phyloP scores from a whole-genome alignment of 2,797 vertebrate species.

The Bovichtus variegatus region DNA sequence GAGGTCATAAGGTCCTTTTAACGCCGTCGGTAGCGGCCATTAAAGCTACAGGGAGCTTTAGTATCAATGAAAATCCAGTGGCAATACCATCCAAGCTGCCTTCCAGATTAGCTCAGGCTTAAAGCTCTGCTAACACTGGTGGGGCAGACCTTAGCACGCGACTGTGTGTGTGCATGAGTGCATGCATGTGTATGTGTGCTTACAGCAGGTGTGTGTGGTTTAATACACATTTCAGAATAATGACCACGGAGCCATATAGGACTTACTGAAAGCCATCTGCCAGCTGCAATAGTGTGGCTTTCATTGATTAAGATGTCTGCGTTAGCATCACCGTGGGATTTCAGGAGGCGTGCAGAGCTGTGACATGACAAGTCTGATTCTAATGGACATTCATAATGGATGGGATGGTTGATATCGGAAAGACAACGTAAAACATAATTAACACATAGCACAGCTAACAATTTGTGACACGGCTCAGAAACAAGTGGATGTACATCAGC shows the following conservation, averaged over 20 bases:
- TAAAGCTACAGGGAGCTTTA: slow-evolving; percentile 72
- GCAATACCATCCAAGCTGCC: slow-evolving; percentile 72
- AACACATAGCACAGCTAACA: not conserved
- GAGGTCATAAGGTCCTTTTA: slow-evolving; percentile 64
- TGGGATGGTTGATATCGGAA: slow-evolving; percentile 36
- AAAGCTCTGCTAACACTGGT: slow-evolving; percentile 56
- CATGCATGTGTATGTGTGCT: not conserved
- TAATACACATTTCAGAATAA: slow-evolving; percentile 53
- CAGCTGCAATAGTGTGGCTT: slow-evolving; percentile 60
- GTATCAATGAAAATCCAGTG: slow-evolving; percentile 79
- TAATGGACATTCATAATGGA: slow-evolving; percentile 78
- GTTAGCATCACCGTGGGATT: slow-evolving; percentile 47
- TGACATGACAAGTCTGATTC: slow-evolving; percentile 61
- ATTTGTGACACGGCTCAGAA: not conserved
- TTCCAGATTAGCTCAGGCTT: slow-evolving; percentile 79
- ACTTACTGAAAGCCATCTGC: slow-evolving; percentile 48
- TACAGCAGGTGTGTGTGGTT: slow-evolving; percentile 16
- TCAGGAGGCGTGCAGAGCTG: slow-evolving; percentile 36
- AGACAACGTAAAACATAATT: not conserved
- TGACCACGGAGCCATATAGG: slow-evolving; percentile 36
- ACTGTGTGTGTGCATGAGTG: slow-evolving; percentile 35
- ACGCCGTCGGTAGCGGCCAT: slow-evolving; percentile 64
- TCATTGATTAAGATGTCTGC: slow-evolving; percentile 67
- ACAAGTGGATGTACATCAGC: not conserved
- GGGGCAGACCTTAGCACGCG: slow-evolving; percentile 76